phyloP scores from a whole-genome alignment of 2,113 vertebrate genomes.

The Lethenteron reissneri region DNA sequence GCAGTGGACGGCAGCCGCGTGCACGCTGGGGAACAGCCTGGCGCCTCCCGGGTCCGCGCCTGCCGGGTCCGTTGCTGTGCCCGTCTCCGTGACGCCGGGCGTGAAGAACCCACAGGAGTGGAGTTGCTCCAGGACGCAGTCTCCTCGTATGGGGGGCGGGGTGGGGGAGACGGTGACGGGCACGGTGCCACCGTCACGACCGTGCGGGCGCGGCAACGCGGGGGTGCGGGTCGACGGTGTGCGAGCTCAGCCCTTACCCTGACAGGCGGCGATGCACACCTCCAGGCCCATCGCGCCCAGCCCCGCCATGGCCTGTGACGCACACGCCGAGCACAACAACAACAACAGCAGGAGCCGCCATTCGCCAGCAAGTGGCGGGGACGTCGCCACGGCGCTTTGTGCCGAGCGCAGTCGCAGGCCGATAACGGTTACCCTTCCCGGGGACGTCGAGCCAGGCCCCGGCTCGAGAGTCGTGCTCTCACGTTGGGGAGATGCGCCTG shows the following conservation, averaged over 20 bases:
- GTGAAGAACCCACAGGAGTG: conserved; percentile 50
- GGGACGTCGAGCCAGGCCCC: too few relatives aligned
- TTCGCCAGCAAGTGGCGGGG: conserved; percentile 14
- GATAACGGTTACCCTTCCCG: background rate
- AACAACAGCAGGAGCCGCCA: conserved; percentile 11
- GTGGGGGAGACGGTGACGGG: too few relatives aligned
- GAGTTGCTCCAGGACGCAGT: conserved; percentile 32
- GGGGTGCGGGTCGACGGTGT: too few relatives aligned
- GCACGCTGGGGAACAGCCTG: conserved; percentile 44
- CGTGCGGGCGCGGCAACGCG: too few relatives aligned
- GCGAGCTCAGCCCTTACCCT: conserved; percentile 23
- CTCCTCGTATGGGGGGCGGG: conserved; percentile 10
- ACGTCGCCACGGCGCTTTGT: background rate
- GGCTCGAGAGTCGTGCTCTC: too few relatives aligned
- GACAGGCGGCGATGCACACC: conserved; percentile 49
- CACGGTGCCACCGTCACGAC: too few relatives aligned
- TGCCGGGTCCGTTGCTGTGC: too few relatives aligned
- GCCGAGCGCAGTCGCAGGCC: background rate
- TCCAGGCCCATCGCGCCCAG: conserved; percentile 51
- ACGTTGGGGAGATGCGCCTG: too few relatives aligned
- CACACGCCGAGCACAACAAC: conserved; percentile 10
- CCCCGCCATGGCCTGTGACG: conserved; percentile 49
- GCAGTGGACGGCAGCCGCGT: conserved; percentile 35
- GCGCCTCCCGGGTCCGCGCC: conserved; percentile 10
- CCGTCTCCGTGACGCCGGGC: conserved; percentile 34